A percentile compares a stretch with the other conserved stretches of the same genome.
Evolutionary conservation across 2,113 vertebrate species (phyloP).

Genomic region (Esox niger): DNA sequence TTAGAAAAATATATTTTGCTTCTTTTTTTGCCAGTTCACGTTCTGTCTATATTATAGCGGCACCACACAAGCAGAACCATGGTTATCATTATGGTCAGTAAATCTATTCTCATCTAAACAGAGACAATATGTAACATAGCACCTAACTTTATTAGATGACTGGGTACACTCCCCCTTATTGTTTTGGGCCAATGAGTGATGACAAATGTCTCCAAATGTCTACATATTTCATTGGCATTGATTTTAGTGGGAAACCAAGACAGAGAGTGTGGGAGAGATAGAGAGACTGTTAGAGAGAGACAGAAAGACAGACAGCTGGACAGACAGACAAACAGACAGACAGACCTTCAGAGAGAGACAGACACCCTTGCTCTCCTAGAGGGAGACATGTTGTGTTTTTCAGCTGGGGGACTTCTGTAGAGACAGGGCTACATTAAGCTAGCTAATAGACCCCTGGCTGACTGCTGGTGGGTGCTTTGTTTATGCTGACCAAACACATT

Average conservation of each 20-base stretch:
- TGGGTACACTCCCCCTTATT: neutral
- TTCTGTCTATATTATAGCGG: conserved; percentile 50
- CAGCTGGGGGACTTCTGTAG: neutral
- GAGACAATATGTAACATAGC: too few relatives aligned
- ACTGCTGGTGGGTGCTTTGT: neutral
- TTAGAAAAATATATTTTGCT: conserved; percentile 22
- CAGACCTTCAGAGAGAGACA: neutral
- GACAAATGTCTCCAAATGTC: neutral
- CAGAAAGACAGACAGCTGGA: neutral
- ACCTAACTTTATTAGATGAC: neutral
- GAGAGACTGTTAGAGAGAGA: neutral
- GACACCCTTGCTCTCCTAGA: neutral
- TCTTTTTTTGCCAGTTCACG: conserved; percentile 8
- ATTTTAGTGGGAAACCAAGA: neutral
- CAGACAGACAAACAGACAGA: neutral
- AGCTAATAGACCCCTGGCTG: conserved; percentile 33
- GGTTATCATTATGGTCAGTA: conserved; percentile 11
- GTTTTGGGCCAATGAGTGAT: conserved; percentile 12
- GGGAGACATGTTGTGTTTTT: neutral
- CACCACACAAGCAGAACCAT: conserved; percentile 51
- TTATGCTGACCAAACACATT: conserved; percentile 41
- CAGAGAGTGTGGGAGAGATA: neutral
- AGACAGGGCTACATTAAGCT: conserved; percentile 28
- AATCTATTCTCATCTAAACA: neutral
- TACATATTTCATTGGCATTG: neutral